Conservation (phyloP, 2,113 vertebrate species). For the Syngnathoides biaculeatus region DNA sequence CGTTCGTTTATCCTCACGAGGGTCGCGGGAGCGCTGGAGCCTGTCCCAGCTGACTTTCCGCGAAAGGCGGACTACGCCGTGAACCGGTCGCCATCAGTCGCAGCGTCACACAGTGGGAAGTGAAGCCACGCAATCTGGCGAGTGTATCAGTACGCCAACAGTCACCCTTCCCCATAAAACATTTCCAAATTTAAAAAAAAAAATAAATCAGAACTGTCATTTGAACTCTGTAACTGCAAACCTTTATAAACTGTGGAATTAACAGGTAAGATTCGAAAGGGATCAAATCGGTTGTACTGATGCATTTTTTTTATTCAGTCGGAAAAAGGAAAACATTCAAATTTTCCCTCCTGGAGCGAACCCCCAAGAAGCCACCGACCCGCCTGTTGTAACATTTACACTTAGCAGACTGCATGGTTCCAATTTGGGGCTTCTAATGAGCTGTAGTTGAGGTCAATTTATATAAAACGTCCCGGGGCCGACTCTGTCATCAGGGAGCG, state of each 20-base stretch:
- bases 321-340: not conserved
- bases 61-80: too few relatives aligned
- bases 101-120: too few relatives aligned
- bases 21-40: too few relatives aligned
- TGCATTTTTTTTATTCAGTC: not conserved
- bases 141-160: too few relatives aligned
- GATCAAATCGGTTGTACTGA: not conserved
- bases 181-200: not conserved
- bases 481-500: constrained; percentile 77
- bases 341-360: constrained; percentile 17
- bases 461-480: constrained; percentile 72
- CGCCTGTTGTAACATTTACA: constrained; percentile 61
- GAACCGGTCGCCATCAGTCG: too few relatives aligned
- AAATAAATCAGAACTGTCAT: not conserved
- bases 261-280: constrained; percentile 15
- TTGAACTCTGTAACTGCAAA: not conserved
- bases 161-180: too few relatives aligned
- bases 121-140: too few relatives aligned
- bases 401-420: constrained; percentile 72
- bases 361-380: constrained; percentile 39
- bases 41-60: too few relatives aligned
- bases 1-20: too few relatives aligned
- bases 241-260: not conserved
- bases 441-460: constrained; percentile 81
- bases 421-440: constrained; percentile 79